These are phyloP conservation scores for Hippocampus comes DNA, from an alignment of 2,113 vertebrate species.

Conservation along the genomic window DNA sequence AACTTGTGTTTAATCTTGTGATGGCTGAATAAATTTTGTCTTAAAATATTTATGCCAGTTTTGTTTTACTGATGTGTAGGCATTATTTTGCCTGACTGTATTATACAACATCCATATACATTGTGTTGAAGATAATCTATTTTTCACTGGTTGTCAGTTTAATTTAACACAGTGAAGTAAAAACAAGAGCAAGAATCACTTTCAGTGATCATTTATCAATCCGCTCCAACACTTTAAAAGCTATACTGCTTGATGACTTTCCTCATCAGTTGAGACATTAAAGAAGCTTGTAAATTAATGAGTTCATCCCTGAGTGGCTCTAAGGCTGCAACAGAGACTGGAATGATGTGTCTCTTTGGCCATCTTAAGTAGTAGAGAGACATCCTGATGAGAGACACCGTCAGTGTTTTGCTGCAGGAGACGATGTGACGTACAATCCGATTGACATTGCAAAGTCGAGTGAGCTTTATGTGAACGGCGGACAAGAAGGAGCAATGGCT, in stretches of 20 bases:
- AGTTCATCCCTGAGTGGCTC: constrained; percentile 57
- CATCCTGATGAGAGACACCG: constrained; percentile 65
- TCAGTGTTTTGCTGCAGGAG: constrained; percentile 52
- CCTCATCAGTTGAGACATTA: constrained; percentile 71
- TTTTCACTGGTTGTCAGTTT: constrained; percentile 11
- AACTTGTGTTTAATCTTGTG: no score
- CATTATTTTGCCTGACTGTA: no score
- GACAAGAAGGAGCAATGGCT: constrained; percentile 15
- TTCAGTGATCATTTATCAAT: constrained; percentile 47
- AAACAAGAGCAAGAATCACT: constrained; percentile 27
- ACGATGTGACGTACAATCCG: constrained; percentile 26
- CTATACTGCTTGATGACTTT: constrained; percentile 52
- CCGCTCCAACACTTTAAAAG: constrained; percentile 43
- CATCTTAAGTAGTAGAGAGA: constrained; percentile 66
- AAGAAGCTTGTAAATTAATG: constrained; percentile 60
- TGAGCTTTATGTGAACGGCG: constrained; percentile 47
- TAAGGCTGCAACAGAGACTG: constrained; percentile 3
- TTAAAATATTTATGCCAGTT: no score
- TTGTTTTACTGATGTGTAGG: no score
- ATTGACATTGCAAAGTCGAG: constrained; percentile 41
- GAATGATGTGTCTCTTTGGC: constrained; percentile 19
- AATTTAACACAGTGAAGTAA: constrained; percentile 29
- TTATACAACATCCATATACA: neutral
- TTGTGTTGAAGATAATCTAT: neutral
- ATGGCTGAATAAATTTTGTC: no score